phyloP scores from a whole-genome alignment of 2,888 invertebrate genomes.

The Phyllotreta cruciferae region DNA sequence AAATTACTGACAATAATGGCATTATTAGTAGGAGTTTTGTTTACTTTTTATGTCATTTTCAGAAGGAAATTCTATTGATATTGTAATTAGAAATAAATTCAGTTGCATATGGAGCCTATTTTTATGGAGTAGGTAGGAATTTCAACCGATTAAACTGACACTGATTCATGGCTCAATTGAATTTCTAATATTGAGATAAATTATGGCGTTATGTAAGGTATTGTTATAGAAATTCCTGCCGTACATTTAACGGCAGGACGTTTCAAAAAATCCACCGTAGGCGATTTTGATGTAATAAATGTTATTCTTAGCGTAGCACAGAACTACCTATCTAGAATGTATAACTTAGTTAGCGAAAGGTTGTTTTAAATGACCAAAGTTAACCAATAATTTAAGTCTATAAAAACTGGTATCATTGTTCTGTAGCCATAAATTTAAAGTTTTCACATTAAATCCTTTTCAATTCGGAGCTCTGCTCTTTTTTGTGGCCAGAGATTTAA shows the following conservation, averaged over 20 bases:
- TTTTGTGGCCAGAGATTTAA: constrained; percentile 55
- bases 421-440: constrained; percentile 61
- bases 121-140: neutral
- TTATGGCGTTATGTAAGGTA: constrained; percentile 9
- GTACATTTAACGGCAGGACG: constrained; percentile 33
- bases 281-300: constrained; percentile 47
- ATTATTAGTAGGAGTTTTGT: too few relatives aligned
- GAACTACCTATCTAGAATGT: constrained; percentile 46
- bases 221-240: constrained; percentile 20
- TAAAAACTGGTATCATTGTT: constrained; percentile 62
- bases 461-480: constrained; percentile 56
- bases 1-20: too few relatives aligned
- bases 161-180: neutral
- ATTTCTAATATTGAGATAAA: constrained; percentile 13
- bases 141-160: constrained; percentile 5
- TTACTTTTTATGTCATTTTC: too few relatives aligned
- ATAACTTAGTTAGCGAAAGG: constrained; percentile 57
- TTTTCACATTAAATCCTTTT: constrained; percentile 62
- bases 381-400: constrained; percentile 61
- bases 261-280: constrained; percentile 45
- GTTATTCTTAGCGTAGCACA: constrained; percentile 41
- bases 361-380: constrained; percentile 58
- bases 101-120: too few relatives aligned
- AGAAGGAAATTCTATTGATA: too few relatives aligned
- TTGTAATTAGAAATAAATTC: too few relatives aligned